These are phyloP conservation scores for Leptothorax acervorum DNA, from an alignment of 2,888 invertebrate genomes.

Conservation along the genomic window DNA sequence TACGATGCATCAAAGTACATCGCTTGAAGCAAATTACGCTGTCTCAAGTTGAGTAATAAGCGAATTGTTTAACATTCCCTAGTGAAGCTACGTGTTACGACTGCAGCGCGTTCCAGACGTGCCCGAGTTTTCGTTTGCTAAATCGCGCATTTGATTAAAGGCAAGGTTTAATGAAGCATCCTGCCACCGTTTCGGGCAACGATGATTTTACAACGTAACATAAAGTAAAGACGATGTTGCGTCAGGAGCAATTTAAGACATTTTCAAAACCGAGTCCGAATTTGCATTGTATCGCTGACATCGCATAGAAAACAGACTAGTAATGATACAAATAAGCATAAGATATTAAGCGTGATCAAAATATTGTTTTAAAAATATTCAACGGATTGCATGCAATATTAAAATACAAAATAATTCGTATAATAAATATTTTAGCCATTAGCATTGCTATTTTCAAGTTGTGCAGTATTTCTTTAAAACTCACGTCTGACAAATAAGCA, in stretches of 20 bases:
- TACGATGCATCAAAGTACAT: constrained; percentile 23
- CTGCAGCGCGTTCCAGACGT: constrained; percentile 12
- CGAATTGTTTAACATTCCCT: constrained; percentile 43
- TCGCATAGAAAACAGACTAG: not conserved
- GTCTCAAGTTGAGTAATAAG: constrained; percentile 37
- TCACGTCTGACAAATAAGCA: not conserved
- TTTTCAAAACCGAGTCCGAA: constrained; percentile 2
- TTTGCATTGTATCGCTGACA: not conserved
- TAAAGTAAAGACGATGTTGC: not conserved
- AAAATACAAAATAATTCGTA: not conserved
- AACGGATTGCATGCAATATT: not conserved
- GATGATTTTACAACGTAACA: not conserved
- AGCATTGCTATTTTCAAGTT: not conserved
- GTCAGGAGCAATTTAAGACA: not conserved
- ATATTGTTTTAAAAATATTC: not conserved
- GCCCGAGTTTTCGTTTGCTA: constrained; percentile 45
- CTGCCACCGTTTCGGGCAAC: constrained; percentile 4
- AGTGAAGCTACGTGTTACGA: constrained; percentile 31
- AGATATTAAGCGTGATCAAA: not conserved
- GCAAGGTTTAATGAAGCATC: constrained; percentile 44
- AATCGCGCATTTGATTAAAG: constrained; percentile 50
- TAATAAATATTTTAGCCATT: not conserved
- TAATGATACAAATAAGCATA: not conserved
- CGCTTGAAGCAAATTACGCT: constrained; percentile 18
- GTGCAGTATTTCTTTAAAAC: not conserved